These are phyloP conservation scores for Chionomys nivalis DNA, from an alignment of 2,113 vertebrate species.

Conservation along the genomic window DNA sequence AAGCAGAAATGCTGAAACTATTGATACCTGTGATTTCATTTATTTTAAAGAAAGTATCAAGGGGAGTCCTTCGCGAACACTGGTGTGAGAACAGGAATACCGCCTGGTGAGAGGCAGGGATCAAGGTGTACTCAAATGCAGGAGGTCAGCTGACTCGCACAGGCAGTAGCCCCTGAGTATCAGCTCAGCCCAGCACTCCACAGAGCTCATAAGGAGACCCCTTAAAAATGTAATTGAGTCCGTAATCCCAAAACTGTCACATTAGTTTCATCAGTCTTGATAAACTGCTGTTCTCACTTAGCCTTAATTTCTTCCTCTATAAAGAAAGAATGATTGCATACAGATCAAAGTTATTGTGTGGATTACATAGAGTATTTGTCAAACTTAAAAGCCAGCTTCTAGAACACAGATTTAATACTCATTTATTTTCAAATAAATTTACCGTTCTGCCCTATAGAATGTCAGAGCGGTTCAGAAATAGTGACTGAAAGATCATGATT, in stretches of 20 bases:
- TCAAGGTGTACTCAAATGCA: not conserved
- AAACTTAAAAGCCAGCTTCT: not conserved
- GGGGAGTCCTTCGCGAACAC: not conserved
- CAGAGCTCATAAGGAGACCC: not conserved
- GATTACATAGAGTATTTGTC: not conserved
- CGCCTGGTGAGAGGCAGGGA: not conserved
- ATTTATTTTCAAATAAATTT: constrained; percentile 34
- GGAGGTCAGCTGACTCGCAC: no score
- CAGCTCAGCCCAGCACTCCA: not conserved
- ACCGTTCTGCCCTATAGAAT: not conserved
- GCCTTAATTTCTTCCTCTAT: not conserved
- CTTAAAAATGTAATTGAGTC: not conserved
- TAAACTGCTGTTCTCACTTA: not conserved
- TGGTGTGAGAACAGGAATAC: not conserved
- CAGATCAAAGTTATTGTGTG: not conserved
- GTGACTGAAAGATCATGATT: not conserved
- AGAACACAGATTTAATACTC: not conserved
- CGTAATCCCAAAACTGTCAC: not conserved
- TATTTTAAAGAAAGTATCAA: not conserved
- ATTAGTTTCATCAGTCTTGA: not conserved
- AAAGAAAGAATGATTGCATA: not conserved
- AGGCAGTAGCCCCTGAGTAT: not conserved
- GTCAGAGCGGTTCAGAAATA: not conserved
- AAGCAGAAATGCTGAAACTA: not conserved
- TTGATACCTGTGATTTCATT: not conserved